Base-by-base conservation (phyloP, 2,113 vertebrate species). In the Hoplias malabaricus region DNA sequence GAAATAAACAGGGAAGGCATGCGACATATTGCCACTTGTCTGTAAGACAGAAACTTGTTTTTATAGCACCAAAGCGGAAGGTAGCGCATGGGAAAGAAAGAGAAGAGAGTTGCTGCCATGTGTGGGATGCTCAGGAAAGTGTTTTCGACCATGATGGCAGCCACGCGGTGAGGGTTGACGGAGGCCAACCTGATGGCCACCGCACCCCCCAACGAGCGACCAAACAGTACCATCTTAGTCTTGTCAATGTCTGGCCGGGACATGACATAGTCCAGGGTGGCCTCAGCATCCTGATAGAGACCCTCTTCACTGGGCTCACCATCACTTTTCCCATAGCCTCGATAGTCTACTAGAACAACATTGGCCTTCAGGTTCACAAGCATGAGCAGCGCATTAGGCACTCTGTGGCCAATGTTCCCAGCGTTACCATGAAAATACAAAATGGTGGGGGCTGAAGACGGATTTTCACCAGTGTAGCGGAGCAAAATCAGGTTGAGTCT, bases 371-470 rank as follows among this genome's bases (percentile, higher is more conserved):
- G 90, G 88, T 99, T 98, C n/a, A 99, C 96, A 87, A 99, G 88
- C 98, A 99, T 99, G 56, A 99, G 90, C 83, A 99, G 90, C 2
- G 98, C 98, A 14, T 99, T 99, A 34, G 97, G 97, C 62, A 99
- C 89, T 68, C 98, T 92, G 90, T 99, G 98, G 61, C 98, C 98
- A 54, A 99, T 94, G 85, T 99, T 99, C 81, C 98, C 98, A 4
- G 98, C 98, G 0, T 99, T 99, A 9, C 98, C 98, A 0, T 99
- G 98, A 85, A 99, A 99, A 88, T 99, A 99, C 84, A 99, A 95
- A 74, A 99, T 90, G 59, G 97, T 99, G 33, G 98, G 97, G 34
- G 93, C 88, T 62, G 94, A 92, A 50, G 82, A 57, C 59, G 90
- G 89, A 81, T 92, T 94, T 70, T 97, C 97, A 54, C 96, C 97